phyloP scores from a whole-genome alignment of 2,888 invertebrate species.

The Torymus auratus region DNA sequence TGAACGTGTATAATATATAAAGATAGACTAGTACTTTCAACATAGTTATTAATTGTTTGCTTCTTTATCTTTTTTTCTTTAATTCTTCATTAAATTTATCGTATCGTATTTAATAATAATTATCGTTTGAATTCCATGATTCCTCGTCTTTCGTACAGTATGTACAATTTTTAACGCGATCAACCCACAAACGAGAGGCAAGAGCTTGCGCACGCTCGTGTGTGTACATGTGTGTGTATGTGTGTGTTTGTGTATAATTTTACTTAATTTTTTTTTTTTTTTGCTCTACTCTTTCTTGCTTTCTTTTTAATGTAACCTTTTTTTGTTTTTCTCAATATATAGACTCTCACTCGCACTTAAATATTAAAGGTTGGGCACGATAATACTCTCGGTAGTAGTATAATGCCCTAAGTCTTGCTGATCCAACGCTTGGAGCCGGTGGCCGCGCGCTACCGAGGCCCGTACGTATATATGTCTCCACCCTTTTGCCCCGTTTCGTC shows the following conservation, averaged over 20 bases:
- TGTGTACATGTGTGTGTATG: conserved; percentile 7
- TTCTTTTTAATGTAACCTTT: conserved; percentile 57
- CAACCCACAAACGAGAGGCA: conserved; percentile 76
- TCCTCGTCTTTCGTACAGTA: conserved; percentile 69
- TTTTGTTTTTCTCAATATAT: conserved; percentile 66
- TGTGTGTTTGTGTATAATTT: neutral
- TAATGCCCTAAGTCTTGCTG: conserved; percentile 77
- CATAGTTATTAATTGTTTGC: conserved; percentile 72
- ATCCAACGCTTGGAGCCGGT: conserved; percentile 64
- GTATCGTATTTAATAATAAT: conserved; percentile 9
- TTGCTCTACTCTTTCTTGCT: conserved; percentile 25
- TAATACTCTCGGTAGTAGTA: conserved; percentile 76
- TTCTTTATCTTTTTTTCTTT: conserved; percentile 11
- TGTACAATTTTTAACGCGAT: conserved; percentile 72
- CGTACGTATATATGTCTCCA: too few relatives aligned
- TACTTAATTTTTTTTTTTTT: conserved; percentile 62
- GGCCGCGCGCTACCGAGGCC: too few relatives aligned
- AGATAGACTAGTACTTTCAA: conserved; percentile 76
- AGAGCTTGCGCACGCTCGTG: conserved; percentile 41
- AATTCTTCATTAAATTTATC: neutral
- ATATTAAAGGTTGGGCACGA: conserved; percentile 76
- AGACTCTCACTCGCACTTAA: conserved; percentile 76
- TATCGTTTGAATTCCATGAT: conserved; percentile 31
- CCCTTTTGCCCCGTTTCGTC: too few relatives aligned
- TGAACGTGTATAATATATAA: conserved; percentile 39